These are phyloP conservation scores for Pseudomyrmex gracilis DNA, from an alignment of 1,140 invertebrate genomes.

Conservation along the genomic window DNA sequence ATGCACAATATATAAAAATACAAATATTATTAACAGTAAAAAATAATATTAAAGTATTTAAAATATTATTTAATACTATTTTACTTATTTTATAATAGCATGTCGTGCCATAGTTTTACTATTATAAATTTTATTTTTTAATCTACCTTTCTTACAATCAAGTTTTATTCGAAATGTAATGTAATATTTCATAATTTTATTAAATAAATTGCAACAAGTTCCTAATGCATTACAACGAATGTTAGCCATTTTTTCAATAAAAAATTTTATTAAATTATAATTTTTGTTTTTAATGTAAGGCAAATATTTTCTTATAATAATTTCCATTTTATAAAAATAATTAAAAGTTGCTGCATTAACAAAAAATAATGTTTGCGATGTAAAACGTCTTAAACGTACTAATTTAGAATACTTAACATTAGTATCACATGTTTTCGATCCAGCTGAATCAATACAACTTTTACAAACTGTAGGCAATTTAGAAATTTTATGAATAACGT, in stretches of 20 bases:
- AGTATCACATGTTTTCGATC: not conserved
- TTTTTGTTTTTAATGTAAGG: conserved; percentile 1
- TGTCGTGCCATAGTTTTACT: no score
- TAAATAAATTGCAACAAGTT: conserved; percentile 12
- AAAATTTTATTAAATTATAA: conserved; percentile 18
- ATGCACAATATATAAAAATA: no score
- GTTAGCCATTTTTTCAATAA: not conserved
- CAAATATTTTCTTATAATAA: conserved; percentile 16
- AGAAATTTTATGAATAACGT: conserved; percentile 8
- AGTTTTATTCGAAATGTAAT: no score
- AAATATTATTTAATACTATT: no score
- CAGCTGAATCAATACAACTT: conserved; percentile 4
- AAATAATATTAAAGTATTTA: no score
- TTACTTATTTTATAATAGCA: no score
- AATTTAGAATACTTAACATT: conserved; percentile 12
- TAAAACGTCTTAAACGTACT: not conserved
- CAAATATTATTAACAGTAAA: not conserved
- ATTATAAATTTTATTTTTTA: no score
- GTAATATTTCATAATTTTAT: no score
- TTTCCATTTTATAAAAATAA: conserved; percentile 17
- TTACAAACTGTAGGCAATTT: conserved; percentile 10
- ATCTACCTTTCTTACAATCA: no score
- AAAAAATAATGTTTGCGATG: conserved; percentile 11
- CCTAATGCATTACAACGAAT: not conserved
- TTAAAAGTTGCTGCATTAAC: not conserved